Conservation (phyloP, 2,888 invertebrate species). For the Pseudococcus viburni region DNA sequence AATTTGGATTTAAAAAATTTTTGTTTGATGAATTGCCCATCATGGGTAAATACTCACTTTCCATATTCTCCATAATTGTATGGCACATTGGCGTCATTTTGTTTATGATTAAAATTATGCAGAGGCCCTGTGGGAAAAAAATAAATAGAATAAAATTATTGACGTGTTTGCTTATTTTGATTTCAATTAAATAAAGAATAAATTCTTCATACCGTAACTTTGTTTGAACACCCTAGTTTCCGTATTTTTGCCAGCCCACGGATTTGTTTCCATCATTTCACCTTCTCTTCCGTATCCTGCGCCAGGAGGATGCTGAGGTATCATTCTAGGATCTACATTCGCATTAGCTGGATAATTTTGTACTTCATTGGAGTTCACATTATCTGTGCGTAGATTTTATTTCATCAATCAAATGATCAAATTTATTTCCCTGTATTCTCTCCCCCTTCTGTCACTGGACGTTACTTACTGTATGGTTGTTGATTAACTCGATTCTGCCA, state of each 20-base stretch:
- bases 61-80: conserved; percentile 58
- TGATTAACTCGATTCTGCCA: conserved; percentile 51
- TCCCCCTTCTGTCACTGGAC: too few relatives aligned
- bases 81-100: conserved; percentile 52
- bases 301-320: conserved; percentile 9
- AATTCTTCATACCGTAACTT: conserved; percentile 47
- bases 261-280: conserved; percentile 51
- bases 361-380: conserved; percentile 17
- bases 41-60: conserved; percentile 3
- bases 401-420: not conserved
- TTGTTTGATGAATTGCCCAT: too few relatives aligned
- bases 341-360: conserved; percentile 51
- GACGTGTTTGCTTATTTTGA: too few relatives aligned
- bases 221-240: conserved; percentile 48
- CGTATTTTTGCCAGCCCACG: conserved; percentile 26
- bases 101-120: conserved; percentile 65
- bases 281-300: conserved; percentile 49
- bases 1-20: too few relatives aligned
- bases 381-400: not conserved
- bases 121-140: conserved; percentile 51
- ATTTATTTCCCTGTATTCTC: too few relatives aligned
- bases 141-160: not conserved
- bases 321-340: conserved; percentile 38
- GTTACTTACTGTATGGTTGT: conserved; percentile 18
- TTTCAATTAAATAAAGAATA: too few relatives aligned